phyloP scores from a whole-genome alignment of 2,797 vertebrate species.

The Chaenodraco wilsoni region DNA sequence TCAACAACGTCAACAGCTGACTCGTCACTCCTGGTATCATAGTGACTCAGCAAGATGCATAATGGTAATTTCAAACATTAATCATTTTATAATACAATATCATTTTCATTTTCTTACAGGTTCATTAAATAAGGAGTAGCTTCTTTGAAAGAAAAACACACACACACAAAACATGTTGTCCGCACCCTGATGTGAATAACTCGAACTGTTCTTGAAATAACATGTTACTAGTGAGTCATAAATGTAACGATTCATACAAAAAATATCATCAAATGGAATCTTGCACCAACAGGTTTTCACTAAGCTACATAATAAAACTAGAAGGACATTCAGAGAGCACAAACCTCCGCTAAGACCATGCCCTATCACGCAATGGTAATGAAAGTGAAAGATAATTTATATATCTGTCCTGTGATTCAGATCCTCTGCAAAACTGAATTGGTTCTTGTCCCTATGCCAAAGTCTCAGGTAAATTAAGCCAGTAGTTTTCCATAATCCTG shows the following conservation, averaged over 20 bases:
- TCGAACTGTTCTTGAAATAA: conserved; percentile 40
- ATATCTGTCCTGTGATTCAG: too few relatives aligned
- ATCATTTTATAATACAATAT: conserved; percentile 16
- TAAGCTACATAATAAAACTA: conserved; percentile 12
- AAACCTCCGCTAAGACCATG: too few relatives aligned
- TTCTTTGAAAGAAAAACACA: conserved; percentile 19
- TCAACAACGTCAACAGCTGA: conserved; percentile 2
- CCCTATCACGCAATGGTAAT: too few relatives aligned
- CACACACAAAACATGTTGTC: conserved; percentile 15
- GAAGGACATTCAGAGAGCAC: too few relatives aligned
- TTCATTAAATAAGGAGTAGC: conserved; percentile 26
- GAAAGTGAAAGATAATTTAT: too few relatives aligned
- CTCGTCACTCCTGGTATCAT: conserved; percentile 16
- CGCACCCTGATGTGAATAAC: conserved; percentile 36
- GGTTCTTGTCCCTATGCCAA: too few relatives aligned
- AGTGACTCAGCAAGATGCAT: conserved; percentile 40
- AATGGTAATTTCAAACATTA: conserved; percentile 32
- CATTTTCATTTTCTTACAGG: conserved; percentile 19
- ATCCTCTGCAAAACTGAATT: too few relatives aligned
- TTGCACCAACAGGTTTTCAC: conserved; percentile 3
- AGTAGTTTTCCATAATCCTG: too few relatives aligned
- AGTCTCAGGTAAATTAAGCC: too few relatives aligned
- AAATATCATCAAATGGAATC: conserved; percentile 6
- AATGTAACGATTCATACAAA: conserved; percentile 26
- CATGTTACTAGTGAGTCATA: conserved; percentile 52